A percentile compares a stretch with the other conserved stretches of the same genome.
These are phyloP conservation scores for Bombus cullumanus DNA, from an alignment of 1,140 invertebrate species.

Conservation along the genomic window DNA sequence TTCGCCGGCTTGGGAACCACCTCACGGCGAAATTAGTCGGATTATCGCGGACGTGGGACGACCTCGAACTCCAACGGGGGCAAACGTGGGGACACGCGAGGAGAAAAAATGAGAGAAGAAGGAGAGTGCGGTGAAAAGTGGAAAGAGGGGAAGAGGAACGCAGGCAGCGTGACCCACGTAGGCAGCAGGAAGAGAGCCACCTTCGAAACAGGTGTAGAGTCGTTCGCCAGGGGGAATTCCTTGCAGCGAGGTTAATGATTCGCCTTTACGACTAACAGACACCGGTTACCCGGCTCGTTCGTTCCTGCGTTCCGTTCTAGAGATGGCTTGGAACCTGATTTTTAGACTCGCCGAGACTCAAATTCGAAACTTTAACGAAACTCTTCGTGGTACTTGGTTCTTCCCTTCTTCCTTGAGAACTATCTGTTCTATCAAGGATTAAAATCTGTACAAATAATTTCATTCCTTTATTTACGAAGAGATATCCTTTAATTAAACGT, in stretches of 20 bases:
- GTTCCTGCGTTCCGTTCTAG: background rate
- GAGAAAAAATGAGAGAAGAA: slow-evolving; percentile 16
- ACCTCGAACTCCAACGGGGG: slow-evolving; percentile 54
- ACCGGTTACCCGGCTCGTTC: slow-evolving; percentile 9
- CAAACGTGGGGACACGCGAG: slow-evolving; percentile 7
- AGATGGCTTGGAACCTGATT: too few species aligned
- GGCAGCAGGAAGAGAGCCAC: slow-evolving; percentile 51
- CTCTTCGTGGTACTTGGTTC: too few species aligned
- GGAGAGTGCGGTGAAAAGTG: background rate
- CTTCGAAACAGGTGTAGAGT: slow-evolving; percentile 66
- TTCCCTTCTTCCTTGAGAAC: too few species aligned
- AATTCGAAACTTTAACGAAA: too few species aligned
- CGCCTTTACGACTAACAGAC: slow-evolving; percentile 59
- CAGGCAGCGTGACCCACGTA: slow-evolving; percentile 53
- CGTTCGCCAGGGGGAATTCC: slow-evolving; percentile 43
- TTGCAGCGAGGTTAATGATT: slow-evolving; percentile 67
- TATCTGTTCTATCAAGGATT: too few species aligned
- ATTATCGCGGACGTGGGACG: slow-evolving; percentile 62
- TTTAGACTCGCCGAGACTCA: too few species aligned
- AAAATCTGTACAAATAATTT: too few species aligned
- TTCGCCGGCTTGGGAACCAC: slow-evolving; percentile 48
- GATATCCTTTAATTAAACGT: too few species aligned
- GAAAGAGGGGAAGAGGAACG: slow-evolving; percentile 22
- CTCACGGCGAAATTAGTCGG: slow-evolving; percentile 57
- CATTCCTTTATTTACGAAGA: too few species aligned